phyloP scores from a whole-genome alignment of 2,113 vertebrate genomes.

The Strix uralensis region DNA sequence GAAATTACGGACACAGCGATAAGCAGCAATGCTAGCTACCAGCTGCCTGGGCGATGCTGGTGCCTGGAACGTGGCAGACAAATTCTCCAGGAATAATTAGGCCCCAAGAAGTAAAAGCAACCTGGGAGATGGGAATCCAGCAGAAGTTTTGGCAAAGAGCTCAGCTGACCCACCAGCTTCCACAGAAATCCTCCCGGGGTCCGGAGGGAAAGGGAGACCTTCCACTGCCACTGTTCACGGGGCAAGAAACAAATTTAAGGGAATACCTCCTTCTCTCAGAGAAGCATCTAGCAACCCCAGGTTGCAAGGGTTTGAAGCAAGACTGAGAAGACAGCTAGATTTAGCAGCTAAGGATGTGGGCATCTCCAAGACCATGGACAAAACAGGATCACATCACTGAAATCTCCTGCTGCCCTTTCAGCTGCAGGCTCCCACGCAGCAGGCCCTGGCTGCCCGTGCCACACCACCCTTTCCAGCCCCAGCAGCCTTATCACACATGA shows the following conservation, averaged over 20 bases:
- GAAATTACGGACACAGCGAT: background rate
- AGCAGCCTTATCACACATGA: background rate
- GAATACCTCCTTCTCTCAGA: background rate
- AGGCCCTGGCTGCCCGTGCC: accelerated
- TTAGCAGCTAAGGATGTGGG: background rate
- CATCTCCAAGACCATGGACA: background rate
- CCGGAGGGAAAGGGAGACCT: background rate
- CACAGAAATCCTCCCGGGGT: background rate
- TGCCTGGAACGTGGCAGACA: background rate
- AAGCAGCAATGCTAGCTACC: background rate
- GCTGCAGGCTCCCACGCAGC: background rate
- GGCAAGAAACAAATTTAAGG: background rate
- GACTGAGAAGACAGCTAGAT: background rate
- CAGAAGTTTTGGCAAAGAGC: background rate
- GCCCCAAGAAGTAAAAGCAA: background rate
- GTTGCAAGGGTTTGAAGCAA: background rate
- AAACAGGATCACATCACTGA: background rate
- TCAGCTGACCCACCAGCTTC: background rate
- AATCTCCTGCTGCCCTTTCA: background rate
- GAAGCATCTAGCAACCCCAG: too few species aligned
- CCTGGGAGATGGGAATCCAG: background rate
- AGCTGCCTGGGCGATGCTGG: background rate
- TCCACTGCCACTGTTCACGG: accelerated
- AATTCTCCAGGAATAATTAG: background rate
- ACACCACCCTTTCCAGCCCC: background rate